Conservation (phyloP, 1,140 invertebrate genomes). For the Zaprionus lachaisei region DNA sequence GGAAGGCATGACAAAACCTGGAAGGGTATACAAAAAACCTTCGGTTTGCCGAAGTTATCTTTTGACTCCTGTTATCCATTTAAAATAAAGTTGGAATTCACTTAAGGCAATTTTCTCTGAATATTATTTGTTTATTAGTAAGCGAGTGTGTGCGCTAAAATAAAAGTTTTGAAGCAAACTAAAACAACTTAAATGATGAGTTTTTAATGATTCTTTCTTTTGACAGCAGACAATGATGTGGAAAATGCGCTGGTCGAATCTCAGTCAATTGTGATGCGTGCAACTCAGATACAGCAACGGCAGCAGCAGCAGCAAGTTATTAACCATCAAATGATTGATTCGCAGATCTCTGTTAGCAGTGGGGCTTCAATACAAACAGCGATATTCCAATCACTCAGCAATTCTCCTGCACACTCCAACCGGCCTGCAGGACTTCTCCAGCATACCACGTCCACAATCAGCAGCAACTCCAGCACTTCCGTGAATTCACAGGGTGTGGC, state of each 20-base stretch:
- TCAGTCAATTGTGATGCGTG: constrained; percentile 62
- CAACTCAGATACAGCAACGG: constrained; percentile 49
- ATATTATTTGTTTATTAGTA: too few relatives aligned
- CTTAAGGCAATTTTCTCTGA: too few relatives aligned
- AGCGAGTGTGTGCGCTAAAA: too few relatives aligned
- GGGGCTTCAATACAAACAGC: constrained; percentile 75
- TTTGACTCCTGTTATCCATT: too few relatives aligned
- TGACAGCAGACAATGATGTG: constrained; percentile 66
- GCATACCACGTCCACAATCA: constrained; percentile 58
- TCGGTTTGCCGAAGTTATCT: too few relatives aligned
- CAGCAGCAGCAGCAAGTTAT: constrained; percentile 60
- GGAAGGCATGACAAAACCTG: too few relatives aligned
- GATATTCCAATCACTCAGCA: constrained; percentile 65
- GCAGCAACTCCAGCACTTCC: constrained; percentile 54
- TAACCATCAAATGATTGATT: constrained; percentile 74
- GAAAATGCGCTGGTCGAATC: constrained; percentile 61
- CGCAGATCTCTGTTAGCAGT: constrained; percentile 77
- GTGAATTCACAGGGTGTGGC: constrained; percentile 55
- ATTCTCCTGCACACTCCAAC: constrained; percentile 58
- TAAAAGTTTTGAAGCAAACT: too few relatives aligned
- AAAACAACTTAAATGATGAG: not conserved
- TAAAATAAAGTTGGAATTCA: too few relatives aligned
- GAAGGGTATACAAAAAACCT: too few relatives aligned
- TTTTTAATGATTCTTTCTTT: constrained; percentile 22
- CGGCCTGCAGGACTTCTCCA: constrained; percentile 36